A percentile compares a stretch with the other conserved stretches of the same genome.
phyloP scores from a whole-genome alignment of 2,797 vertebrate species.

The Leptoclinus maculatus region DNA sequence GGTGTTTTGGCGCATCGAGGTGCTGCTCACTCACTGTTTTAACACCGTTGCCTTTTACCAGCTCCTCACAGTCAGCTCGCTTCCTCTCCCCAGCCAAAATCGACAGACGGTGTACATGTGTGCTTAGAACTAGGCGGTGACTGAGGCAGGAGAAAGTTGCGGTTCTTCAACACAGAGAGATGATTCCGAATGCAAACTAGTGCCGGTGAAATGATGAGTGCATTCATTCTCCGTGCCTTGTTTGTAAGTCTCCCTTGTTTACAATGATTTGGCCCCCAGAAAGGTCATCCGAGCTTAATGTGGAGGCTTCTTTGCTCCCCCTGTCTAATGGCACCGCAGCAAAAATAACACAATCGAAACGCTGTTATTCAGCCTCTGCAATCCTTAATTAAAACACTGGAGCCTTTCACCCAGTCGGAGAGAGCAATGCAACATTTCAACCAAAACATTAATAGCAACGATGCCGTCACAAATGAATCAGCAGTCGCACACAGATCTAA shows the following conservation, averaged over 20 bases:
- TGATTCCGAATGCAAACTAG: not conserved
- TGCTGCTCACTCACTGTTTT: conserved; percentile 45
- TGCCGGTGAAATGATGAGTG: conserved; percentile 18
- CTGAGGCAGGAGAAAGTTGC: conserved; percentile 15
- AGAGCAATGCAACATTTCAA: conserved; percentile 10
- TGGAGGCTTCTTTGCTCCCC: not conserved
- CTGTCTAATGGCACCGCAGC: not conserved
- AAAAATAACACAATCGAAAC: conserved; percentile 39
- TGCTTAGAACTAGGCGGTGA: not conserved
- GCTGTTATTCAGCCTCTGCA: conserved; percentile 26
- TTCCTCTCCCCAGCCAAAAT: conserved; percentile 14
- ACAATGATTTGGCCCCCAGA: not conserved
- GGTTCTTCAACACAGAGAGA: not conserved
- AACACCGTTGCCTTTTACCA: conserved; percentile 29
- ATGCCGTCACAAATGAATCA: conserved; percentile 20
- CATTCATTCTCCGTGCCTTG: not conserved
- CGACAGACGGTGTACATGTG: not conserved
- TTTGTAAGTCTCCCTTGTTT: not conserved
- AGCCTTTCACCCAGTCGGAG: conserved; percentile 28
- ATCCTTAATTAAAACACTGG: conserved; percentile 35
- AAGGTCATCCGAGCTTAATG: conserved; percentile 15
- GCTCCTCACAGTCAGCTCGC: conserved; percentile 24
- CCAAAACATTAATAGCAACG: not conserved
- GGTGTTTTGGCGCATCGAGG: conserved; percentile 4
- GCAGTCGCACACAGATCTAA: conserved; percentile 35